Evolutionary conservation across 2,797 vertebrate species (phyloP).

Genomic region (Pseudochirops cupreus): DNA sequence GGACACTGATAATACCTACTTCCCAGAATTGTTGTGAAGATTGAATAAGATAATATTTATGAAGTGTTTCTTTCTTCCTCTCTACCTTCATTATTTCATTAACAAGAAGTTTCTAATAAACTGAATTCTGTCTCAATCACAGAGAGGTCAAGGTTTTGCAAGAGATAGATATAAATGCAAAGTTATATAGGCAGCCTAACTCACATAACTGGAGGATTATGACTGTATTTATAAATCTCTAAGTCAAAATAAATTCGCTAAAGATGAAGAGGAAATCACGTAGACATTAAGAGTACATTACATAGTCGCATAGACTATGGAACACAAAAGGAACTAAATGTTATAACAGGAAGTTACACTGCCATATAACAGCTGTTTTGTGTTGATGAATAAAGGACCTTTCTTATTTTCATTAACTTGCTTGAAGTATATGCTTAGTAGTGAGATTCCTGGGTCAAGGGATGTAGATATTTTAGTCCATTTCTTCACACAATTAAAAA

Average conservation of each 20-base stretch:
- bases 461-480: not conserved
- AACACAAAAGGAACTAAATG: not conserved
- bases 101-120: not conserved
- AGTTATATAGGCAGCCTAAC: not conserved
- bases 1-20: not conserved
- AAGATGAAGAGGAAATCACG: not conserved
- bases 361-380: not conserved
- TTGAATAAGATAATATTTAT: not conserved
- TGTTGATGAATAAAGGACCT: not conserved
- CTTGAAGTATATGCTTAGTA: not conserved
- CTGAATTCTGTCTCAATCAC: not conserved
- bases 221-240: not conserved
- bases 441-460: not conserved
- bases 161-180: not conserved
- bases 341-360: not conserved
- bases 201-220: not conserved
- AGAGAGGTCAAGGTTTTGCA: not conserved
- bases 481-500: not conserved
- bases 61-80: not conserved
- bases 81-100: not conserved
- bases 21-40: not conserved
- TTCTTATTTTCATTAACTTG: not conserved
- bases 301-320: not conserved
- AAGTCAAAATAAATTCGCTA: not conserved
- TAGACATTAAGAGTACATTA: not conserved